Conservation (phyloP, 2,113 vertebrate species). For the Muntiacus muntjak region DNA sequence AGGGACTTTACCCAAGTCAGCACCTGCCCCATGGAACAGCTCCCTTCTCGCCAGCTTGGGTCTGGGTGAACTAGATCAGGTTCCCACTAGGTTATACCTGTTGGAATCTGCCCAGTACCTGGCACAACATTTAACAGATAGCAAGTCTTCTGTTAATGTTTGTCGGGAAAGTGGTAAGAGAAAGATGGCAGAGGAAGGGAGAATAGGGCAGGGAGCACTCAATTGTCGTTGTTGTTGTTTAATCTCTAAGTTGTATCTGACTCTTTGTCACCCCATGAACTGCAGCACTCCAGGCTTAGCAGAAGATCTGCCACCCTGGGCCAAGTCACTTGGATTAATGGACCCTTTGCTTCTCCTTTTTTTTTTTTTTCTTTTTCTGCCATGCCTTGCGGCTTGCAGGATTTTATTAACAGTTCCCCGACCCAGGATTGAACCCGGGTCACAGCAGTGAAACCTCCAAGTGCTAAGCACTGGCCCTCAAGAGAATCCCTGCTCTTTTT, state of each 20-base stretch:
- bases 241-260: not conserved
- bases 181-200: not conserved
- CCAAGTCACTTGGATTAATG: not conserved
- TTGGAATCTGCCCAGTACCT: not conserved
- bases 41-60: not conserved
- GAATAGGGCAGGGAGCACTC: not conserved
- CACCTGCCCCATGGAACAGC: not conserved
- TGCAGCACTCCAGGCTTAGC: not conserved
- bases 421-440: not conserved
- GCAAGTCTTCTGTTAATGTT: not conserved
- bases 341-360: not conserved
- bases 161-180: not conserved
- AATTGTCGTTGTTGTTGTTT: not conserved
- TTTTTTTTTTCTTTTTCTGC: not conserved
- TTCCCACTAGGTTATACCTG: not conserved
- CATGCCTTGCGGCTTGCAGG: accelerated
- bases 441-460: not conserved
- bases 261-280: not conserved
- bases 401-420: not conserved
- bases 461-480: not conserved
- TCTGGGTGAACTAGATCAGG: not conserved
- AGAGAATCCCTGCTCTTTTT: not conserved
- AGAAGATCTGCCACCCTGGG: not conserved
- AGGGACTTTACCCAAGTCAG: not conserved
- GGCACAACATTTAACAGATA: not conserved